Evolutionary conservation across 2,888 invertebrate genomes (phyloP), one percentile per base, ranked within the genome.

Genomic region (Taphrorychus bicolor): DNA sequence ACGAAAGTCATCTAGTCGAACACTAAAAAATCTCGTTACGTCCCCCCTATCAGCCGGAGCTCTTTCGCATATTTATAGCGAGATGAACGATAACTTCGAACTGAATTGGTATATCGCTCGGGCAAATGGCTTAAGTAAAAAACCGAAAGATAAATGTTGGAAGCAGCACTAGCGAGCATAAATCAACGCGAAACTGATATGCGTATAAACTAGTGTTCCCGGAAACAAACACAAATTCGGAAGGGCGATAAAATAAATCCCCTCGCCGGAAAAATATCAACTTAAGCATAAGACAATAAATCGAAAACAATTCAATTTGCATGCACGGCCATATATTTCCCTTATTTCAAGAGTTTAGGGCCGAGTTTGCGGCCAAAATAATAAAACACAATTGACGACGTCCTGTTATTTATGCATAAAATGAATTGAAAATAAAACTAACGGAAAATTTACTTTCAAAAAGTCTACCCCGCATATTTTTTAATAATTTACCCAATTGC

Each of bases 221-320:
- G 16, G 52, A 59, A 61, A 62, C 63, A 63, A 63, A 63, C 63
- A 65, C 59, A 65, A 65, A 65, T 65, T 52, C 58, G 45, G 53
- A 19, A 59, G 52, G 53, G 65, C 57, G 56, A 63, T 63, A 48
- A 57, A 63, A 63, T 63, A 63, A 63, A 63, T 63, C 51, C 57
- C 49, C 21, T 40, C n/a, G n/a, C 54, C 54, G 48, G 65, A 65
- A 65, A 59, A 65, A 59, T 65, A 65, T 65, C 65, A 65, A 65
- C 65, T 65, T 59, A 65, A 65, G 59, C 65, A 59, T 52, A 65
- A 59, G 59, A 65, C 65, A 65, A 65, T 65, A 65, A 65, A 65
- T 65, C 24, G 65, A 60, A 52, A 52, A 59, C 59, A 60, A 66
- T 66, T 59, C 59, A 60, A 66, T 66, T 59, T 66, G 66, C 66